Evolutionary conservation across 2,113 vertebrate species (phyloP), one percentile per base, ranked within the genome.

Genomic region (Heterochromis multidens): DNA sequence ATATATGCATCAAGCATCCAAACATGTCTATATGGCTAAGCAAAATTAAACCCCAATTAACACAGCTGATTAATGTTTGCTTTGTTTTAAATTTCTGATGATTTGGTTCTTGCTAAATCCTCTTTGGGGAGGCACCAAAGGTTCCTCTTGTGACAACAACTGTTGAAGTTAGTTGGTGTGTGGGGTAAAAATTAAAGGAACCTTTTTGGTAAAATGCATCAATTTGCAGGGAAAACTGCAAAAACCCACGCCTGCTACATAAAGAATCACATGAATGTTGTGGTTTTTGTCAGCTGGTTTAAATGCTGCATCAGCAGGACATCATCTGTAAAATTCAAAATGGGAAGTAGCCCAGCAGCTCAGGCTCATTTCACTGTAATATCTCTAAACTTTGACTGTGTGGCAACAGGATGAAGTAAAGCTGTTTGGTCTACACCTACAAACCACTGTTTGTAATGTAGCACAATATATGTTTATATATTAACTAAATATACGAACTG

Each of bases 11-110:
- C 5, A 35, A 6, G 7, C 5, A 35, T 35, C 7, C 33, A 67
- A 67, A 67, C 2, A 43, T 0, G 35, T 67, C 0, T 67, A 5
- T 43, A 67, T 16, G 35, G 13, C 63, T 43, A 25, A 43, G 13
- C 2, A 25, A 43, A 67, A 43, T 35, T 25, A 1, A 67, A 35
- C 7, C 35, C 37, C 63, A 25, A 43, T 67, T n/a, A 43, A 67
- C 37, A 67, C 25, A 35, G n/a, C 37, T 10, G 0, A n/a, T 43
- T 0, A 25, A 25, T 25, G 63, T 43, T 67, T 0, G 13, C 35
- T 43, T 67, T 67, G 37, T 67, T 67, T 67, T 43, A 67, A 35
- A 10, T 0, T 25, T 43, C 3, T 43, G 13, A 25, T 43, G n/a
- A 33, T 33, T 33, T 33, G n/a, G n/a, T n/a, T n/a, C n/a, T n/a